Conservation (phyloP, 1,140 invertebrate genomes). For the Anthonomus grandis region DNA sequence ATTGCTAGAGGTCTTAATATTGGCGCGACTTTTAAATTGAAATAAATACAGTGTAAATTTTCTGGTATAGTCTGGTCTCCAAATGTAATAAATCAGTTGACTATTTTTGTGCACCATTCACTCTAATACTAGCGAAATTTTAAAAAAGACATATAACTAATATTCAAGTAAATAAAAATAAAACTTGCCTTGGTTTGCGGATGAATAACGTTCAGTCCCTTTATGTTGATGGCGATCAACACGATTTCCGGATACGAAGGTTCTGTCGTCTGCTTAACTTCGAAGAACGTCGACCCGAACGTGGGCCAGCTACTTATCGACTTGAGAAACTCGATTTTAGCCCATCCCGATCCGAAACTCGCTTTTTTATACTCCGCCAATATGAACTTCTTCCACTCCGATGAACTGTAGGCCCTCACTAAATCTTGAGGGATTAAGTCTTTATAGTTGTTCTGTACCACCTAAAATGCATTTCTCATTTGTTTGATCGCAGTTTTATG, state of each 20-base stretch:
- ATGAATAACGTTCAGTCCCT: conserved; percentile 86
- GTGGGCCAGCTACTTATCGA: conserved; percentile 79
- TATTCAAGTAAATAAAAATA: conserved; percentile 8
- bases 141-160: neutral
- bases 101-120: too few relatives aligned
- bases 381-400: conserved; percentile 83
- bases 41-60: too few relatives aligned
- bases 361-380: conserved; percentile 57
- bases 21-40: too few relatives aligned
- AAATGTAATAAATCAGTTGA: too few relatives aligned
- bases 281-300: conserved; percentile 95
- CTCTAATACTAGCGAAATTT: too few relatives aligned
- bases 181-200: conserved; percentile 72
- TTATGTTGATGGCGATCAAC: conserved; percentile 86
- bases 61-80: too few relatives aligned
- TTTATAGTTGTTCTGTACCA: conserved; percentile 62
- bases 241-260: conserved; percentile 79
- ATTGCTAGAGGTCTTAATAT: too few relatives aligned
- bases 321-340: conserved; percentile 82
- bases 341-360: conserved; percentile 61
- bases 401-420: conserved; percentile 64
- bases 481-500: neutral
- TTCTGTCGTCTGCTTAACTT: conserved; percentile 87
- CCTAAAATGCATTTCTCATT: conserved; percentile 14
- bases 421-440: conserved; percentile 81